Evolutionary conservation across 2,113 vertebrate genomes (phyloP).

Genomic region (Numenius arquata): DNA sequence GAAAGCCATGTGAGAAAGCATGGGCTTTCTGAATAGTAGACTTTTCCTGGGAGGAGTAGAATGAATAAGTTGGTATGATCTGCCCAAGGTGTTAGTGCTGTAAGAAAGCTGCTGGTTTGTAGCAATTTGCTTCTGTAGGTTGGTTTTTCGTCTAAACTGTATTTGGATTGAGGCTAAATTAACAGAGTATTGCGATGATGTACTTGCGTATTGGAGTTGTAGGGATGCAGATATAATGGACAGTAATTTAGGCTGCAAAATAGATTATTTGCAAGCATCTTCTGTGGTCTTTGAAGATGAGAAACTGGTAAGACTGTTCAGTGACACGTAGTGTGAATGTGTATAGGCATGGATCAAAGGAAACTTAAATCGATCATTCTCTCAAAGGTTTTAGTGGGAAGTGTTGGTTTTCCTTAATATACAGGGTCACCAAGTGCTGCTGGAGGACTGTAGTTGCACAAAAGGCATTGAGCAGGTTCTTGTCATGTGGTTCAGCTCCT

Average conservation of each 20-base stretch:
- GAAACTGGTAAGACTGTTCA: rapidly evolving
- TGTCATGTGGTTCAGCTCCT: conserved; percentile 7
- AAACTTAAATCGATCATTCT: not conserved
- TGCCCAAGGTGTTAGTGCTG: not conserved
- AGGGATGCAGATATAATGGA: not conserved
- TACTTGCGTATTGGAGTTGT: not conserved
- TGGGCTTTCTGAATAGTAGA: not conserved
- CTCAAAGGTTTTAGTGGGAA: not conserved
- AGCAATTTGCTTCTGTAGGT: not conserved
- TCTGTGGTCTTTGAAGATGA: not conserved
- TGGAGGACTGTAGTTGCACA: not conserved
- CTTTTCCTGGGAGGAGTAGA: not conserved
- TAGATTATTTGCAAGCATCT: not conserved
- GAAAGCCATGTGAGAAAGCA: no score
- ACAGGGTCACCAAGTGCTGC: not conserved
- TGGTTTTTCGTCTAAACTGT: not conserved
- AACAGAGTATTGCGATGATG: not conserved
- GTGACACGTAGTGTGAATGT: not conserved
- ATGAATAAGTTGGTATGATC: not conserved
- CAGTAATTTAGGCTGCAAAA: not conserved
- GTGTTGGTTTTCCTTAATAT: not conserved
- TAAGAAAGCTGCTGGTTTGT: not conserved
- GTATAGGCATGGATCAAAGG: not conserved
- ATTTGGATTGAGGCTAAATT: not conserved
- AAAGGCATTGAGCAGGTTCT: conserved; percentile 21